A percentile compares a stretch with the other conserved stretches of the same genome.
Evolutionary conservation across 2,113 vertebrate species (phyloP).

Genomic region (Chloropsis hardwickii): DNA sequence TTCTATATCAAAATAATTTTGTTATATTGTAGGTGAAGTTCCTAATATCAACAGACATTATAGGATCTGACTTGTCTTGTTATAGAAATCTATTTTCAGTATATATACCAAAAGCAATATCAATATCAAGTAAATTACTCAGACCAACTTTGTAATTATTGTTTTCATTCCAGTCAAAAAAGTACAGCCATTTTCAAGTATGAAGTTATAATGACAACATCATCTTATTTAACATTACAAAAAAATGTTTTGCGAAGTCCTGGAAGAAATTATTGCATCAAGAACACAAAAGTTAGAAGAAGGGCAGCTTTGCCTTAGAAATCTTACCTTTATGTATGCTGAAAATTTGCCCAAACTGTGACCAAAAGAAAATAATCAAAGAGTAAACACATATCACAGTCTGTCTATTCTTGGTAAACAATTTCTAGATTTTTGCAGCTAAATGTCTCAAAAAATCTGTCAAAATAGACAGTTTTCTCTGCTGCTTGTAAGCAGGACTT

Average conservation of each 20-base stretch:
- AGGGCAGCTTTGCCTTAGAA: not conserved
- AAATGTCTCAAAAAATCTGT: not conserved
- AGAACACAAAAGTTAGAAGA: not conserved
- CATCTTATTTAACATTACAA: not conserved
- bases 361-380: not conserved
- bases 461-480: not conserved
- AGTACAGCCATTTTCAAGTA: not conserved
- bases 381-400: not conserved
- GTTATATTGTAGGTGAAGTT: not conserved
- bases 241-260: not conserved
- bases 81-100: not conserved
- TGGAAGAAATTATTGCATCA: not conserved
- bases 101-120: not conserved
- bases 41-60: not conserved
- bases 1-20: not conserved
- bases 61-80: not conserved
- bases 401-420: not conserved
- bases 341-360: not conserved
- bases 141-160: not conserved
- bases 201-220: not conserved
- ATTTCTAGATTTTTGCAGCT: not conserved
- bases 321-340: not conserved
- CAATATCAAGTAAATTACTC: not conserved
- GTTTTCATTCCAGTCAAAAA: not conserved
- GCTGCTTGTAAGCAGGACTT: not conserved